These are phyloP conservation scores for Narcine bancroftii DNA, from an alignment of 2,113 vertebrate species.

Conservation along the genomic window DNA sequence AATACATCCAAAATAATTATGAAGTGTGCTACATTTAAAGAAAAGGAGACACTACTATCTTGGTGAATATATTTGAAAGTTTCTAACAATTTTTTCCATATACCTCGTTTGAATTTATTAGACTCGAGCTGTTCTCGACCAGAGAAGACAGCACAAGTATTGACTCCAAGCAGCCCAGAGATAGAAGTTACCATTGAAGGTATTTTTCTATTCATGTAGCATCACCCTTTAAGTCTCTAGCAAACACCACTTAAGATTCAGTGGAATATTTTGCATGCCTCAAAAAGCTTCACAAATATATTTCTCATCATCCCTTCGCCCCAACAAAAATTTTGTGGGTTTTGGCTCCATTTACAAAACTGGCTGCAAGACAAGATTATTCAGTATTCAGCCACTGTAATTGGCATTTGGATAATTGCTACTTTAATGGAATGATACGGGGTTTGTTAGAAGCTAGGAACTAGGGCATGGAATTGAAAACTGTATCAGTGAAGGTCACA, in stretches of 20 bases:
- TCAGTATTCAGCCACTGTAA: neutral
- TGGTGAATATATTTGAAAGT: neutral
- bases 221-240: neutral
- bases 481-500: neutral
- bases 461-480: neutral
- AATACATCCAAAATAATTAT: neutral
- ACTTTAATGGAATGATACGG: neutral
- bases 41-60: neutral
- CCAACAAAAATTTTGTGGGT: too few species aligned
- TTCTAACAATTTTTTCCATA: neutral
- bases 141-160: neutral
- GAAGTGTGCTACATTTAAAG: neutral
- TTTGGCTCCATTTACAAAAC: too few species aligned
- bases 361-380: neutral
- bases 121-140: neutral
- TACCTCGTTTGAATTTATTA: neutral
- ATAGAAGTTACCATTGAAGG: slow-evolving; percentile 36
- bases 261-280: too few species aligned
- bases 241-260: neutral
- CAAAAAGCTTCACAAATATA: too few species aligned
- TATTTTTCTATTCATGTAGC: neutral
- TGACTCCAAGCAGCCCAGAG: slow-evolving; percentile 23
- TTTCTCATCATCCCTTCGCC: too few species aligned
- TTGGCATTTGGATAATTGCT: too few species aligned
- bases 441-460: neutral